Conservation (phyloP, 2,797 vertebrate genomes). For the Micrastur ruficollis region DNA sequence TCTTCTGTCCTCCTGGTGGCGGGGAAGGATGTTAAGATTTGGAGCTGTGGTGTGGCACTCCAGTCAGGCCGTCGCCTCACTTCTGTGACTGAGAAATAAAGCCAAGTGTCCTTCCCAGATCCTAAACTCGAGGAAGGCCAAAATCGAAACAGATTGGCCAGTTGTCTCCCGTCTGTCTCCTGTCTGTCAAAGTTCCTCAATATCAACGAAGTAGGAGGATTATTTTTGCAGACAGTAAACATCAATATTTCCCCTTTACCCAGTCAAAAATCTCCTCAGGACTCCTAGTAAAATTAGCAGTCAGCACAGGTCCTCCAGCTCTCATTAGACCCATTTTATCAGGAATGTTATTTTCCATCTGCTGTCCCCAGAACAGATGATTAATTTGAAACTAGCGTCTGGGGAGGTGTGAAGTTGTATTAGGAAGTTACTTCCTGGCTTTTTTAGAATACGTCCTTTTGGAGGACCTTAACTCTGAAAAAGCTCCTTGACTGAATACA, state of each 20-base stretch:
- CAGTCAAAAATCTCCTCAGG: neutral
- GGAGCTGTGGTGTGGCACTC: neutral
- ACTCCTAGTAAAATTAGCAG: neutral
- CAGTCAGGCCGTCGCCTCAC: neutral
- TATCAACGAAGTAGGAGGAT: neutral
- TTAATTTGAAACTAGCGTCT: conserved; percentile 24
- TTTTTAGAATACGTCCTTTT: neutral
- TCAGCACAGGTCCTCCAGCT: neutral
- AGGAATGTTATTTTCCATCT: conserved; percentile 27
- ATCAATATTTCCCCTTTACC: neutral
- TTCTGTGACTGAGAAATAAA: neutral
- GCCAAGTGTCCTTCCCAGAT: neutral
- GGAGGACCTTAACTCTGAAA: neutral
- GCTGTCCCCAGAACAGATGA: conserved; percentile 25
- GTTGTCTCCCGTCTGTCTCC: neutral
- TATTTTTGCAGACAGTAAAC: neutral
- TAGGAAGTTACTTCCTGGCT: neutral
- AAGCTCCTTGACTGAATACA: neutral
- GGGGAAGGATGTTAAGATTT: neutral
- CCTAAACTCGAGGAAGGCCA: neutral
- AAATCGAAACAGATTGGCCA: neutral
- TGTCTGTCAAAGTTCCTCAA: neutral
- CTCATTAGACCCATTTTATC: conserved; percentile 14
- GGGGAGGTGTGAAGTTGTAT: conserved; percentile 10
- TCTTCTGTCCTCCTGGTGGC: neutral